Evolutionary conservation across 2,888 invertebrate species (phyloP), one percentile per base, ranked within the genome.

Genomic region (Xanthorhoe designata): DNA sequence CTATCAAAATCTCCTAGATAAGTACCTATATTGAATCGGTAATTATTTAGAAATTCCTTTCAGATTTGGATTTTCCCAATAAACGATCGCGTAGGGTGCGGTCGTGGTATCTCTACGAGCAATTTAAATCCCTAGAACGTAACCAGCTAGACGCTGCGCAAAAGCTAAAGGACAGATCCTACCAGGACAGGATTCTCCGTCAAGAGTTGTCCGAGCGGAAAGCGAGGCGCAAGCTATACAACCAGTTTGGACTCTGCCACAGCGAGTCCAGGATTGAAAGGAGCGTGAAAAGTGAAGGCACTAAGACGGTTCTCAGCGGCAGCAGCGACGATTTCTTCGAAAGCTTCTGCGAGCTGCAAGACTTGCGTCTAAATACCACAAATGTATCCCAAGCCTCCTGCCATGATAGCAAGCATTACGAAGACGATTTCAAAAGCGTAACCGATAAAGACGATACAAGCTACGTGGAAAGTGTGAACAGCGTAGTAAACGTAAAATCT

Each of bases 101-200:
- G 5, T 92, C 92, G 6, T 93, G 93, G 93, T 93, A 92, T 69
- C 72, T 91, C 52, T 91, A 91, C 60, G 92, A 93, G 71, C 93
- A 93, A 69, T 92, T 83, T 64, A 92, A 89, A 76, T 85, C 91
- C 0, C 76, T 93, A 1, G 91, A 92, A 72, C 82, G 77, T 50
- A 88, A 85, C 66, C 91, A 92, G 73, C 71, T 86, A 38, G 86
- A 91, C 61, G 91, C 90, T 6, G 83, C 87, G 3, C 80, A 83
- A 62, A 84, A 79, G 70, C 76, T 92, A 50, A 88, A 87, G 65
- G 82, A 88, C 65, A 85, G 78, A 64, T 85, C 86, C 0, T 84
- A 83, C 65, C 92, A 91, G 71, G 88, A 90, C 45, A 82, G 72
- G 60, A 80, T 91, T 57, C 76, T 92, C 64, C 84, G 81, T 24